Percentiles rank a stretch among this genome's conserved stretches.
Evolutionary conservation across 2,888 invertebrate genomes (phyloP).

Genomic region (Acrobasis consociella): DNA sequence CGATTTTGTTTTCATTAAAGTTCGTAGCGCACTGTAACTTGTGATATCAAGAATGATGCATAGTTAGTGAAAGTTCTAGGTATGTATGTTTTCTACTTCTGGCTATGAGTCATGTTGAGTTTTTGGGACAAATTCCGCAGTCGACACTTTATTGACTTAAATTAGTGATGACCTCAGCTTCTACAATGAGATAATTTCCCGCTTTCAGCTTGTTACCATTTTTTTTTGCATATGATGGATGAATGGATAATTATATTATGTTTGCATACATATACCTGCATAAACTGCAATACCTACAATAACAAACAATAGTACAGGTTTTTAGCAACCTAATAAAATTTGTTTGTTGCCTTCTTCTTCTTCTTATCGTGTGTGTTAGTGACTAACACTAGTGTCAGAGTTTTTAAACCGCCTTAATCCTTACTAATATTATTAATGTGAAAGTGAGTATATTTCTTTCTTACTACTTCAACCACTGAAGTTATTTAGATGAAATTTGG

Average conservation of each 20-base stretch:
- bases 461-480: too few relatives aligned
- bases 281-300: neutral
- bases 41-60: neutral
- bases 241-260: conserved; percentile 9
- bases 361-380: too few relatives aligned
- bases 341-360: too few relatives aligned
- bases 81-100: neutral
- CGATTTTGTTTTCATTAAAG: neutral
- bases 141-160: neutral
- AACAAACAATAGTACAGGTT: neutral
- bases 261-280: conserved; percentile 6
- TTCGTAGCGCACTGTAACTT: neutral
- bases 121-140: conserved; percentile 1
- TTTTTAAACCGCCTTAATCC: too few relatives aligned
- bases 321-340: too few relatives aligned
- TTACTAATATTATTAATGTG: too few relatives aligned
- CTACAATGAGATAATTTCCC: conserved; percentile 4
- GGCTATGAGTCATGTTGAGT: conserved; percentile 1
- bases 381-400: too few relatives aligned
- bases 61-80: neutral
- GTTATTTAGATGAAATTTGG: too few relatives aligned
- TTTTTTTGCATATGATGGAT: neutral
- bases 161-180: neutral
- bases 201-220: neutral
- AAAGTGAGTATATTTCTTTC: too few relatives aligned